Evolutionary conservation across 2,888 invertebrate species (phyloP).

Genomic region (Cyrtodaria siliqua): DNA sequence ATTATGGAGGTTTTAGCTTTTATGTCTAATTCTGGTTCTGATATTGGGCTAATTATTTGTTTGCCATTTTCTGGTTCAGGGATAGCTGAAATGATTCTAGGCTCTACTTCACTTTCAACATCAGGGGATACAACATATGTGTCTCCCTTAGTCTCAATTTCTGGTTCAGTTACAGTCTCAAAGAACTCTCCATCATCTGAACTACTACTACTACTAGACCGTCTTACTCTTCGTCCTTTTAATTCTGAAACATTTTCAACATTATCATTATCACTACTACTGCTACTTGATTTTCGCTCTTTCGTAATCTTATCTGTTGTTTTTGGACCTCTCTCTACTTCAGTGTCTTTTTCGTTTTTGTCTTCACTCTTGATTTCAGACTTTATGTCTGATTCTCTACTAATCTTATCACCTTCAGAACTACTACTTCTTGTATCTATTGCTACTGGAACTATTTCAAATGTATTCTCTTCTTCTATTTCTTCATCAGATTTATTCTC

Average conservation of each 20-base stretch:
- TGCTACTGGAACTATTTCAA: not conserved
- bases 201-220: conserved; percentile 16
- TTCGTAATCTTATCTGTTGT: too few relatives aligned
- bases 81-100: conserved; percentile 2
- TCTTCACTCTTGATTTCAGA: not conserved
- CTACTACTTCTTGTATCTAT: conserved; percentile 16
- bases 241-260: not conserved
- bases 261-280: too few relatives aligned
- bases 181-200: conserved; percentile 38
- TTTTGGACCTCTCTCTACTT: too few relatives aligned
- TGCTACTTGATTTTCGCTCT: too few relatives aligned
- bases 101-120: not conserved
- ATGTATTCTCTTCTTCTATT: not conserved
- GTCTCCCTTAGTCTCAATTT: conserved; percentile 24
- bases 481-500: too few relatives aligned
- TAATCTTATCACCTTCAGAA: not conserved
- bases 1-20: not conserved
- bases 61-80: conserved; percentile 38
- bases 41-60: conserved; percentile 27
- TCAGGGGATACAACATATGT: conserved; percentile 26
- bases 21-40: conserved; percentile 38
- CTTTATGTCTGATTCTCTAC: too few relatives aligned
- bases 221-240: too few relatives aligned
- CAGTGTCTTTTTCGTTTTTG: not conserved
- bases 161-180: conserved; percentile 18